Evolutionary conservation across 64 coral and sea anemone genomes (phyloP).

Genomic region (Orbicella faveolata): DNA sequence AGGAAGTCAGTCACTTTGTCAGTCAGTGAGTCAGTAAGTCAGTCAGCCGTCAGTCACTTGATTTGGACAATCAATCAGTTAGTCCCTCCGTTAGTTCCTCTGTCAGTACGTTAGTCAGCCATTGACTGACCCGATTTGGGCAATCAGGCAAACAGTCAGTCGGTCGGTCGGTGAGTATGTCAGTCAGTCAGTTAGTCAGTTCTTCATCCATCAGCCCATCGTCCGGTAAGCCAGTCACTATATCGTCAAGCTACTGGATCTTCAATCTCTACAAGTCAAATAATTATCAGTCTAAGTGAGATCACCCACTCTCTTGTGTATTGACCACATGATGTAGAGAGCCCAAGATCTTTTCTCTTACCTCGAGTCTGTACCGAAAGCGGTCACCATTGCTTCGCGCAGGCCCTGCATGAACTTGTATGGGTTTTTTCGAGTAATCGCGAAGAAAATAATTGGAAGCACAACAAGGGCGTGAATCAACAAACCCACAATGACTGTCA

Average conservation of each 20-base stretch:
- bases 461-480: constrained; percentile 22
- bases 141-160: not conserved
- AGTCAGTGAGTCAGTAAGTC: not conserved
- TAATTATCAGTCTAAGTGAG: not conserved
- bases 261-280: not conserved
- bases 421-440: constrained; percentile 39
- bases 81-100: not conserved
- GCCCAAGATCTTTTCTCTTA: not conserved
- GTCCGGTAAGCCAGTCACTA: not conserved
- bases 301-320: too few species aligned
- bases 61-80: not conserved
- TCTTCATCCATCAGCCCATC: not conserved
- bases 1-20: not conserved
- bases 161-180: not conserved
- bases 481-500: constrained; percentile 50
- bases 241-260: not conserved
- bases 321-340: too few species aligned
- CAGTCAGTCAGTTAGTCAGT: not conserved
- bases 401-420: constrained; percentile 43
- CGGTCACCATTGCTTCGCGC: constrained; percentile 41
- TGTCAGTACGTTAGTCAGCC: not conserved
- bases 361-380: constrained; percentile 60
- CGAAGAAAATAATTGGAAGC: constrained; percentile 39
- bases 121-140: not conserved
- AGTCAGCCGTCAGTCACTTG: not conserved